phyloP scores from a whole-genome alignment of 64 coral and sea anemone genomes.

The Orbicella faveolata region DNA sequence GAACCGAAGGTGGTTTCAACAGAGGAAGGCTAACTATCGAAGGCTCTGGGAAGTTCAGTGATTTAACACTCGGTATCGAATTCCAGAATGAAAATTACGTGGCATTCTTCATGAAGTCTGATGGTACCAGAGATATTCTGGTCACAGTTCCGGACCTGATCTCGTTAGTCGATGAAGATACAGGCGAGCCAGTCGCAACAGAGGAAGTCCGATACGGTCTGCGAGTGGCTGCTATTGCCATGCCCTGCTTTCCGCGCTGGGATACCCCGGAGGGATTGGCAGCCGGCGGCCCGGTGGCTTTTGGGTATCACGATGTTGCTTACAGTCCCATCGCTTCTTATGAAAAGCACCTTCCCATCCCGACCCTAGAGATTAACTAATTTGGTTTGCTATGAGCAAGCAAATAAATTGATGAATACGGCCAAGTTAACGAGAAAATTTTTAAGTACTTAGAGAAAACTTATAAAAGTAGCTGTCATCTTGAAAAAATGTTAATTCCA shows the following conservation, averaged over 20 bases:
- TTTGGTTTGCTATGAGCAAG: neutral
- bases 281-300: conserved; percentile 77
- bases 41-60: conserved; percentile 17
- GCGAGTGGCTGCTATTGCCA: conserved; percentile 75
- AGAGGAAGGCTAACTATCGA: conserved; percentile 69
- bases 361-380: neutral
- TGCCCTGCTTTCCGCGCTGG: conserved; percentile 63
- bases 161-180: conserved; percentile 81
- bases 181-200: conserved; percentile 82
- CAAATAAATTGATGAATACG: too few species aligned
- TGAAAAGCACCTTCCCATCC: conserved; percentile 66
- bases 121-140: conserved; percentile 61
- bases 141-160: conserved; percentile 89
- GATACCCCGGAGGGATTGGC: conserved; percentile 46
- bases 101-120: conserved; percentile 38
- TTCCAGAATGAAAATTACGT: conserved; percentile 95
- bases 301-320: conserved; percentile 68
- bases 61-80: conserved; percentile 30
- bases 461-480: too few species aligned
- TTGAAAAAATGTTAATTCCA: too few species aligned
- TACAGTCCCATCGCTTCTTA: conserved; percentile 71
- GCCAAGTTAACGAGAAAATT: too few species aligned
- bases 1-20: conserved; percentile 60
- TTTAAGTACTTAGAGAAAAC: too few species aligned
- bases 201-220: conserved; percentile 91